Percentiles rank a stretch among this genome's conserved stretches.
Conservation (phyloP, 2,888 invertebrate species). For the Iphiclides podalirius region DNA sequence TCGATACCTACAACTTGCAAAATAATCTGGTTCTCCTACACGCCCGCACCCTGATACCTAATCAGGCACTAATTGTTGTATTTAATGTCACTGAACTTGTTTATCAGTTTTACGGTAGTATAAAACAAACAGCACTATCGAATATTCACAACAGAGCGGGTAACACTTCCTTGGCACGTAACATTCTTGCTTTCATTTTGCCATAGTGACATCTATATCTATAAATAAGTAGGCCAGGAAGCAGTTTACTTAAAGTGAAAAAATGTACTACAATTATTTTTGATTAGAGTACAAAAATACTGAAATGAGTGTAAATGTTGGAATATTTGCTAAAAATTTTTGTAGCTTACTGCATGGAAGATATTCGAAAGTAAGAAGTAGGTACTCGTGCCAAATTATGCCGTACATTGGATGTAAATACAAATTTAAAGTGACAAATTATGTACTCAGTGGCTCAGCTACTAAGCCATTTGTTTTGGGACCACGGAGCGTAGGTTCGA, state of each 20-base stretch:
- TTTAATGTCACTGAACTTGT: conserved; percentile 15
- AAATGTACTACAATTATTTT: not conserved
- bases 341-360: too few species aligned
- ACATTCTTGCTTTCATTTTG: not conserved
- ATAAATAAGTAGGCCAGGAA: conserved; percentile 10
- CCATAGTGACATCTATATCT: conserved; percentile 10
- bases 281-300: too few species aligned
- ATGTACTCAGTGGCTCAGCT: too few species aligned
- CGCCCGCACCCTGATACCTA: conserved; percentile 2
- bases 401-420: too few species aligned
- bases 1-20: conserved; percentile 1
- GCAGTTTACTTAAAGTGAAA: not conserved
- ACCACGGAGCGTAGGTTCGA: too few species aligned
- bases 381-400: too few species aligned
- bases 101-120: not conserved
- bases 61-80: conserved; percentile 7
- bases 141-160: conserved; percentile 16
- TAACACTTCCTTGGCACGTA: not conserved
- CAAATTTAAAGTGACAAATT: too few species aligned
- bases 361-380: too few species aligned
- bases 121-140: conserved; percentile 18
- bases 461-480: too few species aligned
- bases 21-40: not conserved
- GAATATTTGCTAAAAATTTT: too few species aligned
- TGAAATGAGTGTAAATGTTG: too few species aligned